Evolutionary conservation across 2,797 vertebrate genomes (phyloP), one percentile per base, ranked within the genome.

Genomic region (Buphagus erythrorhynchus): DNA sequence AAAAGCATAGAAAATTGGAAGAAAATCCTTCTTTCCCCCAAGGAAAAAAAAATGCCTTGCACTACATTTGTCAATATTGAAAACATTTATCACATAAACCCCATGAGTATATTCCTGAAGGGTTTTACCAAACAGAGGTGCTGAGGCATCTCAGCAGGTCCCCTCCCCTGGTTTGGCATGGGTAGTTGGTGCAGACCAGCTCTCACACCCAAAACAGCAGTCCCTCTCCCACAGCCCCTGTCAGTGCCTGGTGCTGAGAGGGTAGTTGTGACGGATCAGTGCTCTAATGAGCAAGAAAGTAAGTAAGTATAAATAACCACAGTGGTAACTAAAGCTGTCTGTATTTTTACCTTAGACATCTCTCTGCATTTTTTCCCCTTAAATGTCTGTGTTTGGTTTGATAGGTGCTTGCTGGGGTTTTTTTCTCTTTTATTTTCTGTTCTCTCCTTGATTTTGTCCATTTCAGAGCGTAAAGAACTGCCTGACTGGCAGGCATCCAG

Each of bases 31-130:
- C 22, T n/a, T n/a, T 31, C 6, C 5, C 6, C 7, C 10, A 46
- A 2, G 7, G 28, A 28, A 65, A 86, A 33, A 38, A 31, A 71
- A 46, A 8, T 0, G 2, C 13, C n/a, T 72, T 36, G n/a, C 0
- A 0, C 17, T 49, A 33, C 3, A 22, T 9, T 52, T 63, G 14
- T 62, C 35, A 84, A 16, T 18, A 49, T 14, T 31, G 20, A 84
- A 67, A 87, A 18, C 11, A 52, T 51, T 26, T 62, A 69, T 14
- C 28, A 43, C 24, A 46, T 36, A 55, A 55, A 38, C 13, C 2
- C 11, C 20, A 17, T 10, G 4, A 69, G 6, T 42, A 62, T 13
- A 8, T 26, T 73, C 16, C 16, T 4, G 29, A 78, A 51, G 42
- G 20, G 9, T n/a, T 55, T 58, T 28, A 43, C 31, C 11, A 33